Conservation (phyloP, 1,140 invertebrate genomes). For the Laupala kohalensis region DNA sequence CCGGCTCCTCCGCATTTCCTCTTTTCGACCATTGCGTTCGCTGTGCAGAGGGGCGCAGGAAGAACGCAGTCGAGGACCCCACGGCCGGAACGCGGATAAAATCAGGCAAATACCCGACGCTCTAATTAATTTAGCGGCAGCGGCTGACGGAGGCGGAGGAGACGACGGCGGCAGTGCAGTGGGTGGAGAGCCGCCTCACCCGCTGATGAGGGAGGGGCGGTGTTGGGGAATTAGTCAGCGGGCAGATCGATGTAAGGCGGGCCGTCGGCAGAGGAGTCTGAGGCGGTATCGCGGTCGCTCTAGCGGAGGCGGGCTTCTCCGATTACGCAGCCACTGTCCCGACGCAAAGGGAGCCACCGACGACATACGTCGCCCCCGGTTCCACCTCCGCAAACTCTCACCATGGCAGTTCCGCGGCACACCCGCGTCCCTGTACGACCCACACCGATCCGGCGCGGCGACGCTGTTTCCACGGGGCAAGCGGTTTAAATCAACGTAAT, state of each 20-base stretch:
- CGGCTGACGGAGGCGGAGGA: too few species aligned
- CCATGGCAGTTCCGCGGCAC: too few species aligned
- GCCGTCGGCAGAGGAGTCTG: not conserved
- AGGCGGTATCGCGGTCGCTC: not conserved
- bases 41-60: too few species aligned
- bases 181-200: not conserved
- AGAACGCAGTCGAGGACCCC: too few species aligned
- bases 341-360: too few species aligned
- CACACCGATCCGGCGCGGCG: too few species aligned
- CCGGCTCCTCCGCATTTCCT: too few species aligned
- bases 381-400: too few species aligned
- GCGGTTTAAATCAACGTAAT: not conserved
- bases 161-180: not conserved
- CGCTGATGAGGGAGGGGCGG: too few species aligned
- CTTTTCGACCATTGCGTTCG: too few species aligned
- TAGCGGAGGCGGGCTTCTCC: too few species aligned
- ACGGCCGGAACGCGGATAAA: not conserved
- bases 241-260: not conserved
- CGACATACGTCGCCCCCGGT: not conserved
- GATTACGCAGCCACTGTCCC: not conserved
- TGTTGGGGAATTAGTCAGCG: not conserved
- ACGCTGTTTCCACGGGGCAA: not conserved
- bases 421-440: not conserved
- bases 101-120: not conserved
- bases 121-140: not conserved